Percentiles rank a stretch among this genome's conserved stretches.
Conservation (phyloP, 2,888 invertebrate genomes). For the Macroteleia sp. region DNA sequence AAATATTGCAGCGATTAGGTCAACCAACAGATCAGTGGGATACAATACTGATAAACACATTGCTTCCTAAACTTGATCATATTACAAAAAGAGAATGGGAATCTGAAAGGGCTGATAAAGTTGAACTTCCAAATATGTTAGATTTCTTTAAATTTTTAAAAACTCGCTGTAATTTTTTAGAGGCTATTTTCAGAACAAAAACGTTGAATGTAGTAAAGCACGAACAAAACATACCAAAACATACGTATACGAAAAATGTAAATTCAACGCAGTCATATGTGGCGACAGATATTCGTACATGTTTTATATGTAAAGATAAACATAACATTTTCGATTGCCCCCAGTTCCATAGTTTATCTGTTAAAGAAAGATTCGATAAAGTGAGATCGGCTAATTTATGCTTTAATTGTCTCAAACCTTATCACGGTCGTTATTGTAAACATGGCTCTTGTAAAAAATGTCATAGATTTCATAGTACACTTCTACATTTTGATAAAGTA, state of each 20-base stretch:
- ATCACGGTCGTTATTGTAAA: neutral
- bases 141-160: constrained; percentile 14
- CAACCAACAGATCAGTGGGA: constrained; percentile 12
- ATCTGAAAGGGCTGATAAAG: constrained; percentile 3
- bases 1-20: neutral
- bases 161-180: constrained; percentile 14
- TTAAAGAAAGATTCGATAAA: neutral
- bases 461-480: constrained; percentile 9
- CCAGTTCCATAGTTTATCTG: neutral
- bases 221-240: neutral
- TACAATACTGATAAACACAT: constrained; percentile 2
- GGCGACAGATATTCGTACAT: neutral
- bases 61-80: constrained; percentile 9
- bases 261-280: neutral
- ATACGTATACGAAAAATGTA: neutral
- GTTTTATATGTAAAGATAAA: neutral
- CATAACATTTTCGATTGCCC: constrained; percentile 18
- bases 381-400: neutral
- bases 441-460: constrained; percentile 6
- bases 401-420: constrained; percentile 2
- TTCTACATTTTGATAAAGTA: constrained; percentile 13
- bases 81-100: constrained; percentile 8
- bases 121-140: constrained; percentile 3
- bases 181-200: constrained; percentile 5
- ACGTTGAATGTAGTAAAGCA: neutral